A percentile compares a stretch with the other conserved stretches of the same genome.
These are phyloP conservation scores for Phainopepla nitens DNA, from an alignment of 2,113 vertebrate genomes.

Conservation along the genomic window DNA sequence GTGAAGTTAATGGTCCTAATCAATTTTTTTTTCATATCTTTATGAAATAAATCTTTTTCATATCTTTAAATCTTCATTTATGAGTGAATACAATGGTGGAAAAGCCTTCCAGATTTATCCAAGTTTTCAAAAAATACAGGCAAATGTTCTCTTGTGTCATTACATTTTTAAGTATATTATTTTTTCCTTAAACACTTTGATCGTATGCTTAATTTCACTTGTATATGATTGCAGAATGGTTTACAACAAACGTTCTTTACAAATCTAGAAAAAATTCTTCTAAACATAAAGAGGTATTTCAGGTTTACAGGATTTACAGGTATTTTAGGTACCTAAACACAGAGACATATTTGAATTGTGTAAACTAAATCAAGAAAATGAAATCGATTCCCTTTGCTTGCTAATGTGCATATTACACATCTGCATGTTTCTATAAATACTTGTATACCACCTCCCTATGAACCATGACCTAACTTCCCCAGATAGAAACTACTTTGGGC, in stretches of 20 bases:
- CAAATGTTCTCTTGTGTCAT: background rate
- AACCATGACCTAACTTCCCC: background rate
- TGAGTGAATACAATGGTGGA: background rate
- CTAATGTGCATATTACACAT: background rate
- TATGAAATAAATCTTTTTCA: background rate
- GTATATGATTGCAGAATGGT: background rate
- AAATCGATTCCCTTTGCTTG: background rate
- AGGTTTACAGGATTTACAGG: background rate
- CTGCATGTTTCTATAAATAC: background rate
- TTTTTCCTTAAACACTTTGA: background rate
- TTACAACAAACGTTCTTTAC: background rate
- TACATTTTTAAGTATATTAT: background rate
- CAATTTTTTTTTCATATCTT: background rate
- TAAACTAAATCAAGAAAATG: background rate
- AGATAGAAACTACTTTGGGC: background rate
- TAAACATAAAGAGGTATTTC: background rate
- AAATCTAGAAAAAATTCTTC: background rate
- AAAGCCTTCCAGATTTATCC: background rate
- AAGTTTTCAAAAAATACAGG: background rate
- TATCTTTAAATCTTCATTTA: background rate
- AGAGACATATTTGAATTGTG: background rate
- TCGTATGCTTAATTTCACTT: background rate
- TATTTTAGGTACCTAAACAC: background rate
- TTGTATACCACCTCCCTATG: background rate
- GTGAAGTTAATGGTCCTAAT: background rate